A percentile compares a stretch with the other conserved stretches of the same genome.
Conservation (phyloP, 2,113 vertebrate species). For the Stomatorhinus ivindoensis region DNA sequence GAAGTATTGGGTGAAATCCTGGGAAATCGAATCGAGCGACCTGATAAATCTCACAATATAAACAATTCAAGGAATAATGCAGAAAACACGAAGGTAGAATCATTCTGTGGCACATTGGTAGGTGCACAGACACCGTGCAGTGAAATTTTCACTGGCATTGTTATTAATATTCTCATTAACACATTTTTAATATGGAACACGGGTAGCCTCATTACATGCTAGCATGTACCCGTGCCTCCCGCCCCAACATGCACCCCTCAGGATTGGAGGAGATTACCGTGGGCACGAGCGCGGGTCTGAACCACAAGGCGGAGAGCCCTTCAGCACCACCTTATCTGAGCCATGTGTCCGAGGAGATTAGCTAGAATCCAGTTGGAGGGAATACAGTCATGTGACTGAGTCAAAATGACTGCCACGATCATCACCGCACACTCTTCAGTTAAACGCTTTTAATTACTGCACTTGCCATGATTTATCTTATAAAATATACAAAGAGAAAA, state of each 20-base stretch:
- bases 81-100: not conserved
- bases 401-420: not conserved
- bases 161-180: not conserved
- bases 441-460: not conserved
- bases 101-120: not conserved
- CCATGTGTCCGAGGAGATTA: constrained; percentile 57
- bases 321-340: constrained; percentile 46
- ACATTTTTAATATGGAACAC: not conserved
- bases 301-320: constrained; percentile 46
- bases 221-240: not conserved
- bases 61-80: not conserved
- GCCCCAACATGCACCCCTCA: not conserved
- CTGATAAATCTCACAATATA: not conserved
- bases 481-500: not conserved
- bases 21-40: not conserved
- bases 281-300: constrained; percentile 17
- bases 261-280: not conserved
- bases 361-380: constrained; percentile 22
- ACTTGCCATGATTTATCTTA: not conserved
- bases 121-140: not conserved
- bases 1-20: not conserved
- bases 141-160: not conserved
- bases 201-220: not conserved
- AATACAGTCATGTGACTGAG: not conserved
- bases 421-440: not conserved